These are phyloP conservation scores for Sinohyriopsis cumingii DNA, from an alignment of 2,888 invertebrate species.

Conservation along the genomic window DNA sequence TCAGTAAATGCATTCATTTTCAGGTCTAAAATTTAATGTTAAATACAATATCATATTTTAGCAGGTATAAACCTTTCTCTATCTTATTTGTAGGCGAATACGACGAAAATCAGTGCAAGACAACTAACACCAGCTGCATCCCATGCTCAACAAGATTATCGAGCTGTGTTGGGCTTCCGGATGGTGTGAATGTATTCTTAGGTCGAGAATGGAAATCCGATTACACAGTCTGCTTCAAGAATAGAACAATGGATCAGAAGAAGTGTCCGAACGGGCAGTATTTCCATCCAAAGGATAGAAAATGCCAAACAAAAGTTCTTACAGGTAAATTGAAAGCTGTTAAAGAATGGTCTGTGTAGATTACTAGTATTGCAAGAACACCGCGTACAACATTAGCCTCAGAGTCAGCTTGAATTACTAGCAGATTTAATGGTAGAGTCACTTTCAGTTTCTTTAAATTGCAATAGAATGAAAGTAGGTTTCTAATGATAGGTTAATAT, in stretches of 20 bases:
- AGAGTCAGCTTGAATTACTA: too few relatives aligned
- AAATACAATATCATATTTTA: too few relatives aligned
- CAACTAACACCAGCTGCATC: not conserved
- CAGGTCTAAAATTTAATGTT: too few relatives aligned
- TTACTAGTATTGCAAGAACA: too few relatives aligned
- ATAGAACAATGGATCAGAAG: slow-evolving; percentile 3
- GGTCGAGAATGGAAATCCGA: slow-evolving; percentile 9
- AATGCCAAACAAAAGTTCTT: slow-evolving; percentile 27
- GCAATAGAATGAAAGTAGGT: too few relatives aligned
- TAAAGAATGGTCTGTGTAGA: too few relatives aligned
- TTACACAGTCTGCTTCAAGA: slow-evolving; percentile 7
- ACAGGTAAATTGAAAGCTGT: slow-evolving; percentile 9
- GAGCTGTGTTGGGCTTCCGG: slow-evolving; percentile 8
- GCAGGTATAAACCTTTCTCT: too few relatives aligned
- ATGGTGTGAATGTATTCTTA: not conserved
- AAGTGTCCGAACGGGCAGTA: not conserved
- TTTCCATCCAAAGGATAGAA: slow-evolving; percentile 16
- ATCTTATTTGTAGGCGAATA: slow-evolving; percentile 8
- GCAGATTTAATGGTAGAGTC: too few relatives aligned
- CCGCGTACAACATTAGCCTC: too few relatives aligned
- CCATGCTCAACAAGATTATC: slow-evolving; percentile 6
- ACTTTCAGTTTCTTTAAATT: too few relatives aligned
- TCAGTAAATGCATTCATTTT: too few relatives aligned
- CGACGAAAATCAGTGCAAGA: slow-evolving; percentile 10
- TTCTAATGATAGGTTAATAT: too few relatives aligned